Evolutionary conservation across 2,888 invertebrate genomes (phyloP), one percentile per base, ranked within the genome.

Genomic region (Aethes cnicana): DNA sequence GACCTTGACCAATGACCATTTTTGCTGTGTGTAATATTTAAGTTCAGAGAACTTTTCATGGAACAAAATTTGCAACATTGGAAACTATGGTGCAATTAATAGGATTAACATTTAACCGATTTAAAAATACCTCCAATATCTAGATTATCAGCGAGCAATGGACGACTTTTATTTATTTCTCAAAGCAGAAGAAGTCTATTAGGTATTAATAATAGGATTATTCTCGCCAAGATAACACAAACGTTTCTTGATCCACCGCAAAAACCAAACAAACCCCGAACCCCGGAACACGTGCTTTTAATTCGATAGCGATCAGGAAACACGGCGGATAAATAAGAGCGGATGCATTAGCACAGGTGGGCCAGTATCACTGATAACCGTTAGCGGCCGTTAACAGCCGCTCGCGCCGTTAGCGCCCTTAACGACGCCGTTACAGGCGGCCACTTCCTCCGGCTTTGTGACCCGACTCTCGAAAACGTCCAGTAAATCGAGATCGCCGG

Each of bases 311-410:
- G 59, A 84, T 84, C 74, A 78, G 85, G 86, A 84, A 84, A 81
- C 79, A 81, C 58, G 53, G 56, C 62, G 65, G 79, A 84, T 86
- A 87, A 88, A 87, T 85, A 87, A 85, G 82, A 84, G 78, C 86
- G 87, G 86, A 86, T 80, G 84, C 84, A 85, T 86, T 85, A 87
- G 81, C 84, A 81, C 77, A 77, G 81, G 75, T 72, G 78, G 79
- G 76, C 78, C 76, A 76, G 81, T 78, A 86, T 84, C 84, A 78
- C 81, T 69, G 84, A 83, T 85, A 73, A 66, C 70, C 77, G 77
- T 80, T 84, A 82, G 75, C 80, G 75, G 69, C 72, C 74, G 72
- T 69, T 72, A 72, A 72, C 69, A 66, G 52, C 65, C 66, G 77
- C 76, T 81, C 78, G 74, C 77, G 73, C 77, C 66, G 77, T 77